Percentiles rank a stretch among this genome's conserved stretches.
Evolutionary conservation across 2,113 vertebrate species (phyloP).

Genomic region (Quiscalus mexicanus): DNA sequence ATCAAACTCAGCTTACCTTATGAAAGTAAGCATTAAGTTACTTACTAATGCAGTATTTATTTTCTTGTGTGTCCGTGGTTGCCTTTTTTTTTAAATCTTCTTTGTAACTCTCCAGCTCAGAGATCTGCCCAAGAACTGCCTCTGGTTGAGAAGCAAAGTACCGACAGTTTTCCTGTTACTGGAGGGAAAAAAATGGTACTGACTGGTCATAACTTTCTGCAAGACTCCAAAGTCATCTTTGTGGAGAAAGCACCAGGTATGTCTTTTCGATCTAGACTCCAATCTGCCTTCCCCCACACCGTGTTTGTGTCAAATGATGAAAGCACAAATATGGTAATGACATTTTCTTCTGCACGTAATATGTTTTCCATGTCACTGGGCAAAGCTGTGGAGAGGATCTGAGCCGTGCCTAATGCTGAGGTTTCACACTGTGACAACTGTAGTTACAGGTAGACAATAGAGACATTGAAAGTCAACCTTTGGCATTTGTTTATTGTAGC

Average conservation of each 20-base stretch:
- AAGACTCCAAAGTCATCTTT: conserved; percentile 96
- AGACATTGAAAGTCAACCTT: neutral
- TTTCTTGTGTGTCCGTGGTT: neutral
- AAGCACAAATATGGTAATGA: neutral
- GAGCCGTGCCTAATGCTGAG: neutral
- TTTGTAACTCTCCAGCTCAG: conserved; percentile 79
- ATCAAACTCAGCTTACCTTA: neutral
- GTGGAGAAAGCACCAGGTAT: conserved; percentile 97
- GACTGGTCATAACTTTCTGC: conserved; percentile 93
- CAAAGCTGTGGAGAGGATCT: neutral
- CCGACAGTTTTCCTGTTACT: conserved; percentile 86
- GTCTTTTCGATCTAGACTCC: neutral
- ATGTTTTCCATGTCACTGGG: neutral
- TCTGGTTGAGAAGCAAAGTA: conserved; percentile 94
- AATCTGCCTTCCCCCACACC: neutral
- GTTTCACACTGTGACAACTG: neutral
- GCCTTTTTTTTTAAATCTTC: neutral
- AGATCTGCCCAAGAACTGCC: conserved; percentile 97
- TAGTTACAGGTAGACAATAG: neutral
- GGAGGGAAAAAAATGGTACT: conserved; percentile 95
- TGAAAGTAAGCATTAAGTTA: neutral
- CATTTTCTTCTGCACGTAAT: neutral
- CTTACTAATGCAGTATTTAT: neutral
- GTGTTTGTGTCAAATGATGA: neutral
- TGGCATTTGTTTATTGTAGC: neutral